A percentile compares a stretch with the other conserved stretches of the same genome.
Evolutionary conservation across 2,113 vertebrate species (phyloP).

Genomic region (Rynchops niger): DNA sequence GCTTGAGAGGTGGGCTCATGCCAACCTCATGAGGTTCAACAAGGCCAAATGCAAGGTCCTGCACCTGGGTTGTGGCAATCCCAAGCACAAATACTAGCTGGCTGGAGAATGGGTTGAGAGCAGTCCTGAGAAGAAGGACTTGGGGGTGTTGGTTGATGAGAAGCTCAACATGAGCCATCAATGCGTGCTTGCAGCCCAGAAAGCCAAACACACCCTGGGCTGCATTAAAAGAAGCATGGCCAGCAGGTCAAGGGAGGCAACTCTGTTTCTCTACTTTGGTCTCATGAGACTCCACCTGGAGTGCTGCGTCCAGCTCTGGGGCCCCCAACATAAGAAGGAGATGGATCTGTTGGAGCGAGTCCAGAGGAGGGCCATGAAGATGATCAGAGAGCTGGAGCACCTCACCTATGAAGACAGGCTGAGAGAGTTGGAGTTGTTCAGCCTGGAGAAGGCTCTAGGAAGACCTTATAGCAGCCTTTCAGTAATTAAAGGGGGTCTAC

Average conservation of each 20-base stretch:
- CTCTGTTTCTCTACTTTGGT: not conserved
- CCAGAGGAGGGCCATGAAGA: not conserved
- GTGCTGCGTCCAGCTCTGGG: not conserved
- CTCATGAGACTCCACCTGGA: not conserved
- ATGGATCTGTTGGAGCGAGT: not conserved
- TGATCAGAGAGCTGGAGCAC: not conserved
- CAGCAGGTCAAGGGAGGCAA: not conserved
- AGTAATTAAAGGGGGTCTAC: not conserved
- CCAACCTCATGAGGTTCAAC: not conserved
- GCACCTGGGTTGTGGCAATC: not conserved
- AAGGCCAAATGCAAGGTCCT: not conserved
- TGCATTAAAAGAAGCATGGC: not conserved
- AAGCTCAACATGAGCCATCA: not conserved
- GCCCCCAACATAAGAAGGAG: not conserved
- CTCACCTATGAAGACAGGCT: not conserved
- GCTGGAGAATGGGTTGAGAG: not conserved
- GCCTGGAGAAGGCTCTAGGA: not conserved
- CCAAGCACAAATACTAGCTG: not conserved
- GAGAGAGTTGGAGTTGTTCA: not conserved
- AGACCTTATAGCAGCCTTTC: not conserved
- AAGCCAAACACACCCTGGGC: not conserved
- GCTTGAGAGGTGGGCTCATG: not conserved
- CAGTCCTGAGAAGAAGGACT: not conserved
- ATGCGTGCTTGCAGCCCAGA: not conserved
- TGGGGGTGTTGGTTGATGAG: not conserved